Evolutionary conservation across 2,888 invertebrate genomes (phyloP), one percentile per base, ranked within the genome.

Genomic region (Eristalis arbustorum): DNA sequence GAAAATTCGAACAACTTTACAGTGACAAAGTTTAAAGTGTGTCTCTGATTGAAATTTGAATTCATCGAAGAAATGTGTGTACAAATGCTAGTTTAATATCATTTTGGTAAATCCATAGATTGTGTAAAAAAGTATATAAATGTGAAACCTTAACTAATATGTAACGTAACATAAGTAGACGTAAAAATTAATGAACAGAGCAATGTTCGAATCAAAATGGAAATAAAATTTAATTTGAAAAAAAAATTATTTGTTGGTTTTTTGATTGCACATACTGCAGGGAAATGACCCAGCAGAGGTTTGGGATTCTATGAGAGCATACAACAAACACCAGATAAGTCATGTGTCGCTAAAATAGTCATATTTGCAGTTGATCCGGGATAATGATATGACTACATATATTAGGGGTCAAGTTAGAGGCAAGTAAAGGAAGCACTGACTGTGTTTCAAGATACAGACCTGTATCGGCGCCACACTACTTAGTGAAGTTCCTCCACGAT

Each of bases 61-160:
- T 37, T 25, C 40, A 40, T 25, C 22, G 31, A 61, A 42, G 18
- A 71, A 72, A 72, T 62, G 49, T 72, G 6, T 72, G 72, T 72
- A 72, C 72, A 72, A 72, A 72, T 63, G 42, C 63, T 62, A 72
- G 31, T n/a, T 62, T 31, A 31, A 72, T 72, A 72, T 72, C 72
- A 72, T 72, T 72, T 72, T 72, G 72, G 22, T 63, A 72, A 22
- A 63, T 34, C 25, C 31, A 72, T 37, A 14, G 18, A 49, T 49
- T 63, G 22, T 72, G 42, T 63, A 63, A 64, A 64, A 56, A 64
- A 34, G 14, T 23, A 42, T 40, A 61, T 23, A 4, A 63, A 73
- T 49, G 49, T 49, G 18, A 49, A 49, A 49, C 49, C 49, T 18
- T 18, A 49, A 6, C 5, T 25, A 25, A 25, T 62, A 1, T n/a